These are phyloP conservation scores for Typhlichthys subterraneus DNA, from an alignment of 2,797 vertebrate species.

Conservation along the genomic window DNA sequence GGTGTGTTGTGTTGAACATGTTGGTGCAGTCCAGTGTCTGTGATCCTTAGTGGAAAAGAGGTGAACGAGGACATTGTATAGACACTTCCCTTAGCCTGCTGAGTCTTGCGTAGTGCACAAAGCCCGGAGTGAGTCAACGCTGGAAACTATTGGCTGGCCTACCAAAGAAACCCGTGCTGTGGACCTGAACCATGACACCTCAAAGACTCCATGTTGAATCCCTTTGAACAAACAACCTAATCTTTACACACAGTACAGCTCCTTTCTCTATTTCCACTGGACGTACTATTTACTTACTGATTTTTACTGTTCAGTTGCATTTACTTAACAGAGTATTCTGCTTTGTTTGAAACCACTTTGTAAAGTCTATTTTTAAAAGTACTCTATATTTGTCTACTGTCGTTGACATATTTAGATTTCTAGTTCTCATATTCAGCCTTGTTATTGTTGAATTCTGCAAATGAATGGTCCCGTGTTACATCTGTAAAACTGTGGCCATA, in stretches of 20 bases:
- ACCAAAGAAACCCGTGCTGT: slow-evolving; percentile 11
- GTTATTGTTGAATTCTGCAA: not conserved
- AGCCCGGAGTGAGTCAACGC: slow-evolving; percentile 21
- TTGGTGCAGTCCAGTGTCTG: no score
- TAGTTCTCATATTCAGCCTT: not conserved
- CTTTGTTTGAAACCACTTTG: no score
- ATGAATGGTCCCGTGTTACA: not conserved
- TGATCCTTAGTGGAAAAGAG: slow-evolving; percentile 4
- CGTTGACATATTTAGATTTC: not conserved
- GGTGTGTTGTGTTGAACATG: not conserved
- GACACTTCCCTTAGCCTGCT: slow-evolving; percentile 8
- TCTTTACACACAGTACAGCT: slow-evolving; percentile 19
- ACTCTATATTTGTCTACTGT: no score
- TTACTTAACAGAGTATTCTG: no score
- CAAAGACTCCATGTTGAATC: slow-evolving; percentile 29
- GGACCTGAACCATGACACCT: slow-evolving; percentile 24
- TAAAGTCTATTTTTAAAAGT: no score
- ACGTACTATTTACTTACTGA: not conserved
- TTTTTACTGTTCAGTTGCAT: no score
- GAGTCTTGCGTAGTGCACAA: slow-evolving; percentile 29
- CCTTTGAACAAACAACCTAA: slow-evolving; percentile 8
- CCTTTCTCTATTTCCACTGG: slow-evolving; percentile 25
- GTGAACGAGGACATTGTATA: slow-evolving; percentile 20
- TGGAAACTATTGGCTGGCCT: slow-evolving; percentile 23
- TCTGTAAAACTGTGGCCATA: not conserved